Evolutionary conservation across 2,888 invertebrate genomes (phyloP), one percentile per base, ranked within the genome.

Genomic region (Diachrysia chrysitis): DNA sequence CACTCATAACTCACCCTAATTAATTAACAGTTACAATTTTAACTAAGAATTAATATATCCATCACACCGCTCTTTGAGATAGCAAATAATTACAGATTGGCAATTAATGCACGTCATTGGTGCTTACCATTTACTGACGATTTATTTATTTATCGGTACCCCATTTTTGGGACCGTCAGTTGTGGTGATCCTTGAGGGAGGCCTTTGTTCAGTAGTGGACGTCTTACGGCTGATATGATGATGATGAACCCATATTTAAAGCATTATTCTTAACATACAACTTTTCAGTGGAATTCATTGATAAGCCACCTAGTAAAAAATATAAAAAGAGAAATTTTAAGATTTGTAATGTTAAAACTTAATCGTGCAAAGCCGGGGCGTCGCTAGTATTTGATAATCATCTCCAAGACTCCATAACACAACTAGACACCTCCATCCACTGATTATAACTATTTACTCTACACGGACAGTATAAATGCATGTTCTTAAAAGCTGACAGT

Each of bases 361-460:
- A n/a, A n/a, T n/a, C n/a, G n/a, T n/a, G n/a, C n/a, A n/a, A n/a
- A n/a, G n/a, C n/a, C n/a, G n/a, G n/a, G n/a, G n/a, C n/a, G n/a
- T n/a, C n/a, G n/a, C n/a, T n/a, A n/a, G 9, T 32, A 10, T 53
- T 17, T 17, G 3, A 32, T 69, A 17, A 17, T n/a, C 61, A 48
- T 19, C 32, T 35, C 3, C 59, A 25, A 60, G 32, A 63, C 55
- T 55, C 37, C 25, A n/a, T 71, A 75, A 71, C 63, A 63, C 42
- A 63, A 35, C 67, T 55, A 51, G 66, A 71, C 76, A 63, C 75
- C 71, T 73, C 63, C 59, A 63, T 46, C 63, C 29, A 64, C 68
- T 76, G 63, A 74, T 75, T 72, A 76, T 59, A 66, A 66, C 53
- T 56, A 71, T 74, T 76, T 64, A 62, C 61, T 5, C 53, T 9